Percentiles rank a stretch among this genome's conserved stretches.
phyloP scores from a whole-genome alignment of 2,797 vertebrate species.

The Stomatorhinus walkeri region DNA sequence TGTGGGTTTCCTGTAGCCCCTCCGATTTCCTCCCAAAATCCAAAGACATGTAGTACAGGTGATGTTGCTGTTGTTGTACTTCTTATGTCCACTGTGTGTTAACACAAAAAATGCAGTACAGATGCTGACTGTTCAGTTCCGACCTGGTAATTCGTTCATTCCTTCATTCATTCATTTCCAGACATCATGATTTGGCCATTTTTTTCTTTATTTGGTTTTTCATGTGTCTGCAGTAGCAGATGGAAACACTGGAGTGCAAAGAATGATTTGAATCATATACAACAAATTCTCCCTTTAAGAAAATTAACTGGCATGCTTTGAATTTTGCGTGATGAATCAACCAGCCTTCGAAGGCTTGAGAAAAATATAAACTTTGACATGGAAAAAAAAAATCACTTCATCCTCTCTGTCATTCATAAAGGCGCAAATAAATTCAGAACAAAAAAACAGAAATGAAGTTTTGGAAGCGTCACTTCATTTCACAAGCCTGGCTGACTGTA shows the following conservation, averaged over 20 bases:
- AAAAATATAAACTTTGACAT: not conserved
- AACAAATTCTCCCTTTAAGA: not conserved
- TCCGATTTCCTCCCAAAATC: not conserved
- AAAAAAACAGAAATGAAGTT: not conserved
- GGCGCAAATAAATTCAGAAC: not conserved
- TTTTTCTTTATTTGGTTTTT: not conserved
- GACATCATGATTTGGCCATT: not conserved
- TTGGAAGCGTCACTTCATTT: not conserved
- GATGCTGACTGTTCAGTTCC: not conserved
- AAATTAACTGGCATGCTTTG: not conserved
- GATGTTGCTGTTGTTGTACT: not conserved
- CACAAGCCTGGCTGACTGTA: not conserved
- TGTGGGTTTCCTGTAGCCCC: not conserved
- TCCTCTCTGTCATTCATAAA: not conserved
- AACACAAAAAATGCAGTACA: not conserved
- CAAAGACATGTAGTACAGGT: not conserved
- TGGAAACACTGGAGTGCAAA: not conserved
- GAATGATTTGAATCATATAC: not conserved
- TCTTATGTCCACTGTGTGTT: not conserved
- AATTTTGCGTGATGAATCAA: not conserved
- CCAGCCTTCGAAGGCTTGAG: not conserved
- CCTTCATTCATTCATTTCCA: not conserved
- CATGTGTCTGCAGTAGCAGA: not conserved
- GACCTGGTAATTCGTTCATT: not conserved
- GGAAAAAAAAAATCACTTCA: not conserved